Conservation (phyloP, 1,140 invertebrate species). For the Bombyx mori region DNA sequence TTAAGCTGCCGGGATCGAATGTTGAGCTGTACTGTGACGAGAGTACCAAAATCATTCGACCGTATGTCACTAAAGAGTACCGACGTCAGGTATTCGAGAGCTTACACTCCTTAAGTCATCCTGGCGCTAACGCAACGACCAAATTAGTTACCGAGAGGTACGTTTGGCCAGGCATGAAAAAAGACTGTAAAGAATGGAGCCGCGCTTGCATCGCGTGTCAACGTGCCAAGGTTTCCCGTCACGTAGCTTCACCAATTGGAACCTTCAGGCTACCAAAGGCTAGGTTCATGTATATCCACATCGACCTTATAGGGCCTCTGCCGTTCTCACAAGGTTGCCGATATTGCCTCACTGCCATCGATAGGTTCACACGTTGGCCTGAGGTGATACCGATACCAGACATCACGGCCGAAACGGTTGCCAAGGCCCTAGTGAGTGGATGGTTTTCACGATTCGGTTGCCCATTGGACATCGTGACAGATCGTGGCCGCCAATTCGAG, state of each 20-base stretch:
- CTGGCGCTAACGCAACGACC: background rate
- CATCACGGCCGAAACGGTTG: background rate
- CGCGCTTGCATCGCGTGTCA: background rate
- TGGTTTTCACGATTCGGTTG: background rate
- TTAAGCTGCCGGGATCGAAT: background rate
- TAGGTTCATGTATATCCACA: background rate
- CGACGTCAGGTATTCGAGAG: background rate
- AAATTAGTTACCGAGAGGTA: background rate
- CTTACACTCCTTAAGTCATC: background rate
- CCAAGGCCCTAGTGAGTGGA: background rate
- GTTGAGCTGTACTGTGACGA: background rate
- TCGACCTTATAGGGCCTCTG: background rate
- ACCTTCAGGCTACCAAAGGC: background rate
- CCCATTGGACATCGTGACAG: background rate
- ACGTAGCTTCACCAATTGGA: background rate
- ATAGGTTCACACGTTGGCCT: background rate
- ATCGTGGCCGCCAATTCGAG: background rate
- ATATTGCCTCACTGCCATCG: background rate
- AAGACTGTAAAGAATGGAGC: background rate
- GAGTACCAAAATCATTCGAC: background rate
- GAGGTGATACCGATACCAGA: background rate
- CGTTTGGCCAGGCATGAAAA: background rate
- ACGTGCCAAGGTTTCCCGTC: background rate
- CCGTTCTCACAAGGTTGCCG: background rate
- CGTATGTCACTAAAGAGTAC: background rate